Evolutionary conservation across 2,113 vertebrate species (phyloP).

Genomic region (Erinaceus europaeus): DNA sequence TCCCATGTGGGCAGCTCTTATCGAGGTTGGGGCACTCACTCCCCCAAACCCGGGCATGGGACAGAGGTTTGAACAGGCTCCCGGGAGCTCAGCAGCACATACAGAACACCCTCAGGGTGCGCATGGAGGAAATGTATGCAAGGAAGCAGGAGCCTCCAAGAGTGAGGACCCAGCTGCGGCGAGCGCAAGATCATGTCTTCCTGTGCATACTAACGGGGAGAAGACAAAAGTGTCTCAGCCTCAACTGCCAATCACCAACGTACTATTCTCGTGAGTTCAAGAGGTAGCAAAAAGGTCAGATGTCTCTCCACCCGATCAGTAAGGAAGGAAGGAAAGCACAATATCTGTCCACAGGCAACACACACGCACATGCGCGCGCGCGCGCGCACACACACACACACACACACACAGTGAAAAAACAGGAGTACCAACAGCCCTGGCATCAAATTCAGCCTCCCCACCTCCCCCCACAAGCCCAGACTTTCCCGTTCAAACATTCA

Average conservation of each 20-base stretch:
- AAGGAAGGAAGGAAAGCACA: constrained; percentile 73
- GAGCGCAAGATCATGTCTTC: not conserved
- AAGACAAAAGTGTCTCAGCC: constrained; percentile 74
- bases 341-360: constrained; percentile 82
- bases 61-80: not conserved
- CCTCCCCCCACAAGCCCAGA: constrained; percentile 80
- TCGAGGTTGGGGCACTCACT: not conserved
- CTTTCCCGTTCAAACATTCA: constrained; percentile 94
- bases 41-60: not conserved
- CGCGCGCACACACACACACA: constrained; percentile 71
- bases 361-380: constrained; percentile 77
- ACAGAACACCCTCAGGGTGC: not conserved
- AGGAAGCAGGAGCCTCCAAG: not conserved
- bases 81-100: not conserved
- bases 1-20: not conserved
- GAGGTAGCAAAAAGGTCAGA: constrained; percentile 93
- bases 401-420: constrained; percentile 58
- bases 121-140: not conserved
- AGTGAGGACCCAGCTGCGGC: not conserved
- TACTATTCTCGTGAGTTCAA: constrained; percentile 91
- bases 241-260: constrained; percentile 87
- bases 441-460: constrained; percentile 84
- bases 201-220: constrained; percentile 66
- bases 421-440: constrained; percentile 87
- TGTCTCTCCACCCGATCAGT: constrained; percentile 56